Evolutionary conservation across 1,140 invertebrate species (phyloP), one percentile per base, ranked within the genome.

Genomic region (Pseudoatta argentina): DNA sequence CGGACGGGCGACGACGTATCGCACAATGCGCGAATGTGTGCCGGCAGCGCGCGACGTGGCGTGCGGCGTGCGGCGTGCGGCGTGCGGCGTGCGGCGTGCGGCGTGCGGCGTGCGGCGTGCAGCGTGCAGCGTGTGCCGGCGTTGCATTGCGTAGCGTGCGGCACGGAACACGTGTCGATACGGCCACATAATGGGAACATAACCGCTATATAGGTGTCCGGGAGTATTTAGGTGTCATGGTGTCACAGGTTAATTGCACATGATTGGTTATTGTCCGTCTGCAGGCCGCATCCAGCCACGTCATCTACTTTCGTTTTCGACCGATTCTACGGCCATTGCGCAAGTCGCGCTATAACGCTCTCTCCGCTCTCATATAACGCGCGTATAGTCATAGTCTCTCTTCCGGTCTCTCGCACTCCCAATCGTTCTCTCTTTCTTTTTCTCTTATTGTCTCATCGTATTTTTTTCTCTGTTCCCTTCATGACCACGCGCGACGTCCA

Each of bases 111-210:
- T 53, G 30, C 48, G 53, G 85, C 51, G 86, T 57, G 53, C 64
- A 51, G 53, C 89, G 89, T 34, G 61, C 64, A 27, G 83, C 64
- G 73, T 81, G 75, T 48, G 63, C 67, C 66, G 87, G 77, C 87
- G 71, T 86, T 77, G 76, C 81, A 86, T 85, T 91, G 61, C 83
- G 81, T 73, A 75, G 71, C 71, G 64, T 83, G 87, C 77, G 73
- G 91, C 93, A 88, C 88, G 91, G 91, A 94, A 94, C 94, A 93
- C 93, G 93, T 94, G 94, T 94, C 93, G 93, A 94, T 94, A 93
- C 91, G 89, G 93, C 93, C 94, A 92, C 93, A 94, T 94, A 94
- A 94, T 94, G 92, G 93, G 92, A 93, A 94, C 93, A 94, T 94
- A 94, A 94, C 93, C 91, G 90, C 91, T 90, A 87, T 89, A 88